A percentile compares a stretch with the other conserved stretches of the same genome.
Conservation (phyloP, 1,140 invertebrate genomes). For the Drosophila pallidifrons region DNA sequence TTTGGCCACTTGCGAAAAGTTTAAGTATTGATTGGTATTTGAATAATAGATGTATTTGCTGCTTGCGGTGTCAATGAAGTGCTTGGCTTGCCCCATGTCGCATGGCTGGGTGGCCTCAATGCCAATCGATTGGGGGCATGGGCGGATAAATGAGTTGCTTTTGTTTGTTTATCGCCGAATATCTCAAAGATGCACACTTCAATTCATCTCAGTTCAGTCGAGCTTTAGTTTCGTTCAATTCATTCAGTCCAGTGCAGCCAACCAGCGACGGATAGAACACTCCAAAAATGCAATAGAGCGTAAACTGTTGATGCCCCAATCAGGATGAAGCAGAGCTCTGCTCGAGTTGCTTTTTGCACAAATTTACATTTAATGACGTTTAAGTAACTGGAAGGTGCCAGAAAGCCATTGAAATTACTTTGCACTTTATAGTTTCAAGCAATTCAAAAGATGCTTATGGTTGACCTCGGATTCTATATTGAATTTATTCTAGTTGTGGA, state of each 20-base stretch:
- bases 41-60: conserved; percentile 68
- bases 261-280: conserved; percentile 50
- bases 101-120: not conserved
- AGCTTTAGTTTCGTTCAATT: conserved; percentile 17
- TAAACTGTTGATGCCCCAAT: conserved; percentile 63
- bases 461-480: not conserved
- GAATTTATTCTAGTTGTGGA: too few relatives aligned
- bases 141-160: conserved; percentile 29
- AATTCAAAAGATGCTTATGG: conserved; percentile 22
- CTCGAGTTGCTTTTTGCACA: conserved; percentile 26
- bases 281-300: conserved; percentile 68
- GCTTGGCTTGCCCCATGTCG: conserved; percentile 1
- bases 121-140: conserved; percentile 9
- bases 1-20: conserved; percentile 56
- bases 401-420: conserved; percentile 40
- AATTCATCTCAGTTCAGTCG: conserved; percentile 9
- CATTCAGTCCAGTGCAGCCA: not conserved
- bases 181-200: conserved; percentile 46
- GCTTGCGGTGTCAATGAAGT: conserved; percentile 24
- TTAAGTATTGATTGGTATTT: conserved; percentile 74
- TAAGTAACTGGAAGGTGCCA: conserved; percentile 67
- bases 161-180: conserved; percentile 60
- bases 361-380: conserved; percentile 82
- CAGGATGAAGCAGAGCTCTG: not conserved
- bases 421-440: conserved; percentile 25